Evolutionary conservation across 2,113 vertebrate genomes (phyloP).

Genomic region (Vidua chalybeata): DNA sequence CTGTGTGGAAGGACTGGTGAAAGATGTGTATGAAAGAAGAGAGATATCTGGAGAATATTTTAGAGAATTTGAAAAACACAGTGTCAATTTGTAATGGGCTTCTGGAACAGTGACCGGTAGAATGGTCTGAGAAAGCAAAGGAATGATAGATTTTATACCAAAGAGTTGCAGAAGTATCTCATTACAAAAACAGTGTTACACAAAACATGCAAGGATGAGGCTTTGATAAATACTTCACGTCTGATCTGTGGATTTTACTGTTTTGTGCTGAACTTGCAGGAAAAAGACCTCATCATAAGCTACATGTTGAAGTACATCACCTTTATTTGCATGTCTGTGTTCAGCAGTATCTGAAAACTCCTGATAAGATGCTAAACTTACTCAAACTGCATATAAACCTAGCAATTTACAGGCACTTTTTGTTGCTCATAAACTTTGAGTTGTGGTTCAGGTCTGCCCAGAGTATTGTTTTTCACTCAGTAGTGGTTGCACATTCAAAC

Average conservation of each 20-base stretch:
- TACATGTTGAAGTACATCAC: neutral
- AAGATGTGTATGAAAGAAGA: neutral
- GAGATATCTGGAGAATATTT: neutral
- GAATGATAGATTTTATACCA: neutral
- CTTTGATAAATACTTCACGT: neutral
- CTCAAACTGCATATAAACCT: slow-evolving; percentile 5
- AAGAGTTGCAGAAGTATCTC: neutral
- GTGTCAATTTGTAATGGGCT: neutral
- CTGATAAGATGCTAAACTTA: neutral
- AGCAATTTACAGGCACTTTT: neutral
- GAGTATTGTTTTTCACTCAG: slow-evolving; percentile 44
- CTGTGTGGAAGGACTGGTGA: neutral
- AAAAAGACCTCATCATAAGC: neutral
- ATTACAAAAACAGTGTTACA: neutral
- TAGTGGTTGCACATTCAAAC: slow-evolving; percentile 27
- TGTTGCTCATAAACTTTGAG: slow-evolving; percentile 21
- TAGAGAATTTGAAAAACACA: neutral
- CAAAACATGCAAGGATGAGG: neutral
- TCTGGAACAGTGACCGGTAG: neutral
- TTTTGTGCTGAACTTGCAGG: neutral
- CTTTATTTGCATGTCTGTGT: neutral
- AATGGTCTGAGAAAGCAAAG: neutral
- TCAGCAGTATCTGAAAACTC: neutral
- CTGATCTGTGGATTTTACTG: neutral
- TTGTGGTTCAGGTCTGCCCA: neutral